These are phyloP conservation scores for Bathynomus jamesi DNA, from an alignment of 1,140 invertebrate species.

Conservation along the genomic window DNA sequence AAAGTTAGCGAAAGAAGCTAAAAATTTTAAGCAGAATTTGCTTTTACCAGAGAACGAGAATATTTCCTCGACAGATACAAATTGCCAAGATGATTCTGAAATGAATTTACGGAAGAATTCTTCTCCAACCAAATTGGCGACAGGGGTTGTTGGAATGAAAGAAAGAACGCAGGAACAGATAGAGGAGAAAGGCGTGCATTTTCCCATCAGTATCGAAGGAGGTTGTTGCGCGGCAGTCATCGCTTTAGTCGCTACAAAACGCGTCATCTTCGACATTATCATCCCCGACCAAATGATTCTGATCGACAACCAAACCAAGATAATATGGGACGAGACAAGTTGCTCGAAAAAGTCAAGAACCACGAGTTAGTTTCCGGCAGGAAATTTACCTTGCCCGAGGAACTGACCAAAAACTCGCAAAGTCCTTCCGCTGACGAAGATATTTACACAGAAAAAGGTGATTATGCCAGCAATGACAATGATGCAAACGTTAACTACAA, in stretches of 20 bases:
- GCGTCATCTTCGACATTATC: conserved; percentile 47
- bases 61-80: no score
- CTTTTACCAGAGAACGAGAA: no score
- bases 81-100: no score
- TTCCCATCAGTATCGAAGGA: conserved; percentile 35
- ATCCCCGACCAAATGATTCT: conserved; percentile 55
- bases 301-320: conserved; percentile 51
- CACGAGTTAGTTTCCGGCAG: conserved; percentile 23
- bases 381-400: conserved; percentile 6
- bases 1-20: no score
- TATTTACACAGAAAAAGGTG: neutral
- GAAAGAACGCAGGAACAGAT: neutral
- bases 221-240: conserved; percentile 42
- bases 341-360: conserved; percentile 34
- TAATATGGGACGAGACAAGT: conserved; percentile 48
- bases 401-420: neutral
- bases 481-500: neutral
- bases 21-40: no score
- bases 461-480: neutral
- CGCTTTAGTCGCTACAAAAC: conserved; percentile 36
- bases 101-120: no score
- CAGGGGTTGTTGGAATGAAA: neutral
- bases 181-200: neutral
- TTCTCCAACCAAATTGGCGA: no score
- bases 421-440: neutral